These are phyloP conservation scores for Heterocephalus glaber DNA, from an alignment of 2,113 vertebrate genomes.

Conservation along the genomic window DNA sequence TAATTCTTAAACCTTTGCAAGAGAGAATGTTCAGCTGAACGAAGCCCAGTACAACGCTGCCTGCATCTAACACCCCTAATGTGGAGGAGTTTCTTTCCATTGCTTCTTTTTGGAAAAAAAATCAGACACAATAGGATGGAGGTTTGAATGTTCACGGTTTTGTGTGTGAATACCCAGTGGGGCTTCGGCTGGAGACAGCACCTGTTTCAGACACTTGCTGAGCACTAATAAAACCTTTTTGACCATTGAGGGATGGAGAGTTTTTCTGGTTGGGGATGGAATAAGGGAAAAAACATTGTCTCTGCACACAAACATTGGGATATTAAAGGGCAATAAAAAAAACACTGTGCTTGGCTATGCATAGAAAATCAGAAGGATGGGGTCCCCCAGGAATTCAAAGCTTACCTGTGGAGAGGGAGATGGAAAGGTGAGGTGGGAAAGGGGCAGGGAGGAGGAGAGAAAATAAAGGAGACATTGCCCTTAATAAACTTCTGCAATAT, in stretches of 20 bases:
- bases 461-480: neutral
- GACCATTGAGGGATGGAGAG: neutral
- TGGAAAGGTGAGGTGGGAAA: neutral
- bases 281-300: neutral
- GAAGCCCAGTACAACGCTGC: fast-evolving
- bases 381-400: neutral
- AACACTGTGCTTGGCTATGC: neutral
- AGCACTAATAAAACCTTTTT: neutral
- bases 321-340: neutral
- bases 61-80: neutral
- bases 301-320: neutral
- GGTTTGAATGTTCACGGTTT: neutral
- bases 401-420: neutral
- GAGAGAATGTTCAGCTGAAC: neutral
- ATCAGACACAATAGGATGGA: neutral
- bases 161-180: neutral
- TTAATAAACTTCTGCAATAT: neutral
- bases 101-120: neutral
- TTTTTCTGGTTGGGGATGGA: neutral
- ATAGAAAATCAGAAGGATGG: neutral
- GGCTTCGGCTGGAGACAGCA: neutral
- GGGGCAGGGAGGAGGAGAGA: fast-evolving
- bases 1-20: neutral
- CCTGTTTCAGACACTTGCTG: neutral
- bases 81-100: neutral